Conservation (phyloP, 2,113 vertebrate species). For the Desmodus rotundus region DNA sequence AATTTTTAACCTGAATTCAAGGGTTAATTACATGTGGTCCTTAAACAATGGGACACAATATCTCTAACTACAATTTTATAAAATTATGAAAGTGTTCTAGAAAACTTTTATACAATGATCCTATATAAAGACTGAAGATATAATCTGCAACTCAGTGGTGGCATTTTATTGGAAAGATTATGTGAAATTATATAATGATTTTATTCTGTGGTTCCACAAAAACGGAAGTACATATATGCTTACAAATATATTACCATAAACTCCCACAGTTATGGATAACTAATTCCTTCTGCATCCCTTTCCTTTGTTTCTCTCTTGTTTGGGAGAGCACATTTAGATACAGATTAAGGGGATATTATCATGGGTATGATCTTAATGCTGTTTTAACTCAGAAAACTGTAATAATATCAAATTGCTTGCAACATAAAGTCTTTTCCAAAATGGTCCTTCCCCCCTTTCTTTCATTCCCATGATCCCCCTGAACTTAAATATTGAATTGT, state of each 20-base stretch:
- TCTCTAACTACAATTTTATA: constrained; percentile 17
- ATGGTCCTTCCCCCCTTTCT: not conserved
- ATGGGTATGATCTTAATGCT: not conserved
- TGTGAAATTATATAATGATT: not conserved
- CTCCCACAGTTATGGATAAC: not conserved
- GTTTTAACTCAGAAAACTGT: not conserved
- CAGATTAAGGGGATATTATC: not conserved
- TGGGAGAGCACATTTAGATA: not conserved
- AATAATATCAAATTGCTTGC: constrained; percentile 5
- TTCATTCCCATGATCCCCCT: not conserved
- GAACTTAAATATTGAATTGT: not conserved
- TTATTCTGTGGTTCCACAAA: constrained; percentile 12
- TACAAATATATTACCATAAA: not conserved
- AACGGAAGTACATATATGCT: not conserved
- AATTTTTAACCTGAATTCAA: not conserved
- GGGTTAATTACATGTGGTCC: not conserved
- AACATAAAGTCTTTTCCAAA: not conserved
- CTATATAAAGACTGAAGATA: not conserved
- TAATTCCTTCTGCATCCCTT: not conserved
- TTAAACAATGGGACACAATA: not conserved
- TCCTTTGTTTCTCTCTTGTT: not conserved
- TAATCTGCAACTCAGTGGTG: constrained; percentile 4
- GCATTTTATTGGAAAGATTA: not conserved
- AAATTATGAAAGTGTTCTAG: not conserved
- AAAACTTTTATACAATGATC: not conserved